Evolutionary conservation across 2,113 vertebrate genomes (phyloP).

Genomic region (Halichoeres trimaculatus): DNA sequence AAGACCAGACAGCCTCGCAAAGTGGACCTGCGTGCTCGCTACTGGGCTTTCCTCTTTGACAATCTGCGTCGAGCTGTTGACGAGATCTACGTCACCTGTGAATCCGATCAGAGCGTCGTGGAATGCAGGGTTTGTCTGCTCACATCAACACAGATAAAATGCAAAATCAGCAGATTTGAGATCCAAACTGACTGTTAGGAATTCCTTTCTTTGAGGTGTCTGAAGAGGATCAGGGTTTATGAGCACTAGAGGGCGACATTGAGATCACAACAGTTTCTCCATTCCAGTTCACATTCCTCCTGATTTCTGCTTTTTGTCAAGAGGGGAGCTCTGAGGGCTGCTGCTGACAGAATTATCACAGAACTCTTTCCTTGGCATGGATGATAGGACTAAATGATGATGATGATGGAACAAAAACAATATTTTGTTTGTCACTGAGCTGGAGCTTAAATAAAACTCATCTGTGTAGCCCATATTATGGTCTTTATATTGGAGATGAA

Average conservation of each 20-base stretch:
- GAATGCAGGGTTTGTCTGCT: constrained; percentile 90
- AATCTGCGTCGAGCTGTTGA: constrained; percentile 96
- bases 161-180: not conserved
- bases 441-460: constrained; percentile 16
- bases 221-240: constrained; percentile 77
- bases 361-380: constrained; percentile 69
- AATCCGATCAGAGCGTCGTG: constrained; percentile 98
- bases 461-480: not conserved
- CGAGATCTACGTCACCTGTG: constrained; percentile 97
- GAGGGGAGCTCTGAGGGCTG: constrained; percentile 62
- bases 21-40: constrained; percentile 94
- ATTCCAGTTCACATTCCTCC: constrained; percentile 63
- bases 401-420: constrained; percentile 78
- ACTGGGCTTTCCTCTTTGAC: constrained; percentile 99
- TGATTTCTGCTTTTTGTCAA: constrained; percentile 82
- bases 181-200: not conserved
- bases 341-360: constrained; percentile 80
- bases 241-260: constrained; percentile 77
- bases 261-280: constrained; percentile 59
- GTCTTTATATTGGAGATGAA: not conserved
- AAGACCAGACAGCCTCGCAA: constrained; percentile 93
- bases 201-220: constrained; percentile 44
- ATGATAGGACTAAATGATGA: constrained; percentile 78
- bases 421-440: constrained; percentile 48
- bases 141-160: not conserved